Base-by-base conservation (phyloP, 2,888 invertebrate genomes). In the Rhamphomyia laevipes region DNA sequence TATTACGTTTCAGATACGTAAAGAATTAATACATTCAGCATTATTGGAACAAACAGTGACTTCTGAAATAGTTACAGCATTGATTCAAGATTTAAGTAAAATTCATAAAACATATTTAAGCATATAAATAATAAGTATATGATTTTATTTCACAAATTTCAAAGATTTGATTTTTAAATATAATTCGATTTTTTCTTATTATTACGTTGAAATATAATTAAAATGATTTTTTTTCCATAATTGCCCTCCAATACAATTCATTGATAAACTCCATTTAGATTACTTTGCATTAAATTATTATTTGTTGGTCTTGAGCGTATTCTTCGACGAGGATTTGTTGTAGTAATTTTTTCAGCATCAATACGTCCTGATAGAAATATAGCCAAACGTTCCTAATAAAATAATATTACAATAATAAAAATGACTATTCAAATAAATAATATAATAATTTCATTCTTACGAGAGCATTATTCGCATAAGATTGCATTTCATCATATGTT, bases 321-420 rank as follows among this genome's bases (percentile, higher is more conserved):
- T 67, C 59, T 72, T 59, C 61, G 72, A 65, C 61, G 72, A 65
- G 68, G 68, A 59, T 54, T 72, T 55, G 70, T 67, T 17, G 73
- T 73, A 6, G 73, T 61, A 3, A 77, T 74, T 62, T 81, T 81
- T 58, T 77, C 77, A 1, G 76, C 73, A 59, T 77, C 77, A 47
- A 81, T 79, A 53, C 81, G 80, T 43, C 82, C 82, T 12, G 82
- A 82, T 46, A 82, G 63, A 58, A 81, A 78, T 50, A 76, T 71
- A 1, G 83, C 82, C 44, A 82, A 62, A 49, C 78, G 77, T 62
- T 81, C 82, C 82, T 82, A 57, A 16, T 64, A 42, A 38, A 31
- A 42, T 5, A 37, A 41, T 43, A n/a, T 51, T 21, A 7, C 54
- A 45, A 47, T 35, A 30, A 46, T 13, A n/a, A n/a, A n/a, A 30